Evolutionary conservation across 2,888 invertebrate species (phyloP).

Genomic region (Athripsodes cinereus): DNA sequence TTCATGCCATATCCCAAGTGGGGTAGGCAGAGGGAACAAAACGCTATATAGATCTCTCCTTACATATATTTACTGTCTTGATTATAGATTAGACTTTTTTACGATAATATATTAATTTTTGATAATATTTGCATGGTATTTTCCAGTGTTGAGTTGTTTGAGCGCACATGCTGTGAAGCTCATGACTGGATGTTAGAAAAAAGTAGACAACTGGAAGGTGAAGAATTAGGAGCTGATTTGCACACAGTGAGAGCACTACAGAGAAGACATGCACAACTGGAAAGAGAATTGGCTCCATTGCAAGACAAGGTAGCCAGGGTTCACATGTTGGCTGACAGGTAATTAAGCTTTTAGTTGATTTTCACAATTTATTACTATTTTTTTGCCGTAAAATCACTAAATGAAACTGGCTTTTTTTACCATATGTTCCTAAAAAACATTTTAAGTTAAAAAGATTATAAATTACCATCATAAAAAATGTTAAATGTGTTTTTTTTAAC

Average conservation of each 20-base stretch:
- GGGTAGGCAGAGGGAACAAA: too few relatives aligned
- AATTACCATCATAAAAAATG: too few relatives aligned
- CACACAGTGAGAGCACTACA: constrained; percentile 89
- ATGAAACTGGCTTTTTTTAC: too few relatives aligned
- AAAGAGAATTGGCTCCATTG: constrained; percentile 90
- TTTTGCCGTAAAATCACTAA: too few relatives aligned
- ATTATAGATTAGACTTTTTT: background rate
- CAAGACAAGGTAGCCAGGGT: constrained; percentile 90
- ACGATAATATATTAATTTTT: constrained; percentile 6
- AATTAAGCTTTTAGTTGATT: constrained; percentile 20
- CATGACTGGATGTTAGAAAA: constrained; percentile 98
- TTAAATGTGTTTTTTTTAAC: too few relatives aligned
- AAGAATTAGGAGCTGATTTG: constrained; percentile 74
- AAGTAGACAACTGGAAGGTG: constrained; percentile 78
- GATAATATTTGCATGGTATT: background rate
- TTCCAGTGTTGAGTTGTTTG: constrained; percentile 85
- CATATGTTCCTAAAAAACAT: too few relatives aligned
- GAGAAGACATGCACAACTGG: constrained; percentile 85
- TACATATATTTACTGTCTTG: too few relatives aligned
- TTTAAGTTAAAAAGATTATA: too few relatives aligned
- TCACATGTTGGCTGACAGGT: constrained; percentile 78
- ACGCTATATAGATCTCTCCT: too few relatives aligned
- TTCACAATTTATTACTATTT: background rate
- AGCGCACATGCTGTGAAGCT: constrained; percentile 93
- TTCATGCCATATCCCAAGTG: too few relatives aligned